A percentile compares a stretch with the other conserved stretches of the same genome.
These are phyloP conservation scores for Morpho achilles DNA, from an alignment of 2,888 invertebrate species.

Conservation along the genomic window DNA sequence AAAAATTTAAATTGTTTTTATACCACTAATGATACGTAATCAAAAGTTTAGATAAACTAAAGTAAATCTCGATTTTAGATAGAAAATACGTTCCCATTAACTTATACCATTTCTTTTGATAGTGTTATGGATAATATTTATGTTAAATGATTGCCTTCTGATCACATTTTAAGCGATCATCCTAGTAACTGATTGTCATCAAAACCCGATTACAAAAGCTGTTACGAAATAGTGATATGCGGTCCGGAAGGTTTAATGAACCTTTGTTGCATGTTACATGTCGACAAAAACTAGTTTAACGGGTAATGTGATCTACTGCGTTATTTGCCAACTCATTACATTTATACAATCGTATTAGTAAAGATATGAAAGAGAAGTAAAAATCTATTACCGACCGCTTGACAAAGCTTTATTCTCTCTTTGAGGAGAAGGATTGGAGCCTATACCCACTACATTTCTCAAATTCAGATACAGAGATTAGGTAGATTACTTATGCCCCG, in stretches of 20 bases:
- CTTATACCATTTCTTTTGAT: constrained; percentile 5
- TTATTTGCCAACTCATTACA: too few species aligned
- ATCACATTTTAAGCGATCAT: constrained; percentile 10
- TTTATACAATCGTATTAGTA: too few species aligned
- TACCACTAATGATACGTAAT: constrained; percentile 10
- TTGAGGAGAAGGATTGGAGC: too few species aligned
- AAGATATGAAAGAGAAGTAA: too few species aligned
- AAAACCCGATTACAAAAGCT: constrained; percentile 3
- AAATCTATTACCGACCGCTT: too few species aligned
- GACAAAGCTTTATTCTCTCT: too few species aligned
- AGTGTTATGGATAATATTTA: constrained; percentile 17
- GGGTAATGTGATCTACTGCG: background rate
- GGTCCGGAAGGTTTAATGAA: constrained; percentile 8
- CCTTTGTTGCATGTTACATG: constrained; percentile 5
- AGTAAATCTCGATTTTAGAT: constrained; percentile 8
- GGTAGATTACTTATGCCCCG: too few species aligned
- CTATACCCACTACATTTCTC: too few species aligned
- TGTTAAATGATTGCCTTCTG: constrained; percentile 14
- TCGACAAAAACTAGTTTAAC: constrained; percentile 8
- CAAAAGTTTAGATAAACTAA: constrained; percentile 6
- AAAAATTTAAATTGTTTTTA: constrained; percentile 15
- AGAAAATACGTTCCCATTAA: constrained; percentile 16
- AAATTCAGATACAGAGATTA: too few species aligned
- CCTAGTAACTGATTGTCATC: constrained; percentile 12
- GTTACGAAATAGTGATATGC: constrained; percentile 9